phyloP scores from a whole-genome alignment of 2,888 invertebrate genomes.

The Bugula neritina region DNA sequence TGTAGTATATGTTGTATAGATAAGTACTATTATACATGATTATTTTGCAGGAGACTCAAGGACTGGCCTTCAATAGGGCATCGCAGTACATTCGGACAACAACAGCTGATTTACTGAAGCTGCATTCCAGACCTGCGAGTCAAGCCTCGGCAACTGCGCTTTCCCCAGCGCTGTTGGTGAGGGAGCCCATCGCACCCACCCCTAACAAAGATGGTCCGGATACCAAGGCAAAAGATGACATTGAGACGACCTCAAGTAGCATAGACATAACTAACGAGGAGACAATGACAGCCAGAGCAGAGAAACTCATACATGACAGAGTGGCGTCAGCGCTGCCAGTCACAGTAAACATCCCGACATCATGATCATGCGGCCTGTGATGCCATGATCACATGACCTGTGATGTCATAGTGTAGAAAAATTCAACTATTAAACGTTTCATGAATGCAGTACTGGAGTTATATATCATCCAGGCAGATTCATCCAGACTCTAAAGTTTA shows the following conservation, averaged over 20 bases:
- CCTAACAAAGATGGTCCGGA: neutral
- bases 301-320: neutral
- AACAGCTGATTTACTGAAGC: neutral
- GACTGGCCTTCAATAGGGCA: slow-evolving; percentile 15
- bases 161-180: neutral
- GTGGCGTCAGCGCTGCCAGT: neutral
- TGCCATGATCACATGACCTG: too few species aligned
- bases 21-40: too few species aligned
- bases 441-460: too few species aligned
- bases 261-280: neutral
- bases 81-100: slow-evolving; percentile 20
- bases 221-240: neutral
- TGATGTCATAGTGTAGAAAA: too few species aligned
- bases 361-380: too few species aligned
- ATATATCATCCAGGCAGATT: too few species aligned
- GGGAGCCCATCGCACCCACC: neutral
- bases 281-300: neutral
- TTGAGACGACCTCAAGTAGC: neutral
- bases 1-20: too few species aligned
- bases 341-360: neutral
- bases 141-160: neutral
- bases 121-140: neutral
- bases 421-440: too few species aligned
- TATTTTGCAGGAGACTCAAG: slow-evolving; percentile 14
- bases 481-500: too few species aligned